phyloP scores from a whole-genome alignment of 2,888 invertebrate genomes.

The Panopea generosa region DNA sequence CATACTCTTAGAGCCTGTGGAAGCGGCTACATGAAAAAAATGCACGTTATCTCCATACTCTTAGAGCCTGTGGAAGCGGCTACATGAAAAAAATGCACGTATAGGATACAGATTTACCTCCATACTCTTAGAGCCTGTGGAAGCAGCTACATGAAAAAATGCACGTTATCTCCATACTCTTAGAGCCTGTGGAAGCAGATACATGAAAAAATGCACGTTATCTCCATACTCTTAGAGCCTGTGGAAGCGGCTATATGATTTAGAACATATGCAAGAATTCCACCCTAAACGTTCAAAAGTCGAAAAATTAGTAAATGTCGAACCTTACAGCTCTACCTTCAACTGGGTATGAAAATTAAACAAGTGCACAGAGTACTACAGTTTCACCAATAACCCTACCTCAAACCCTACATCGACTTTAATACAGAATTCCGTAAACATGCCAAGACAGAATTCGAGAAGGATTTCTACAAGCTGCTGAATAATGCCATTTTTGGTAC shows the following conservation, averaged over 20 bases:
- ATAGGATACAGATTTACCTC: no score
- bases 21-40: no score
- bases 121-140: no score
- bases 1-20: no score
- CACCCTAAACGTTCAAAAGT: conserved; percentile 23
- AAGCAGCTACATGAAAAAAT: no score
- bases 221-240: conserved; percentile 21
- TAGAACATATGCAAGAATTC: neutral
- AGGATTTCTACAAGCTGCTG: conserved; percentile 13
- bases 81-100: no score
- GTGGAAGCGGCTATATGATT: conserved; percentile 15
- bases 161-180: no score
- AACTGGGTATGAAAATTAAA: conserved; percentile 19
- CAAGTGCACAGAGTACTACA: conserved; percentile 23
- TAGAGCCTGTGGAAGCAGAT: no score
- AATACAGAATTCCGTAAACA: neutral
- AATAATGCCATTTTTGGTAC: conserved; percentile 19
- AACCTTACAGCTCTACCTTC: conserved; percentile 10
- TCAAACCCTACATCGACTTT: conserved; percentile 11
- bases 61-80: no score
- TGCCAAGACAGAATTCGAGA: conserved; percentile 6
- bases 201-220: no score
- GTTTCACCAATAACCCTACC: conserved; percentile 20
- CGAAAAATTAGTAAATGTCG: conserved; percentile 19
- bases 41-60: no score